Percentiles rank a stretch among this genome's conserved stretches.
Evolutionary conservation across 92 coral and sea anemone genomes (phyloP).

Genomic region (Plumapathes pennacea): DNA sequence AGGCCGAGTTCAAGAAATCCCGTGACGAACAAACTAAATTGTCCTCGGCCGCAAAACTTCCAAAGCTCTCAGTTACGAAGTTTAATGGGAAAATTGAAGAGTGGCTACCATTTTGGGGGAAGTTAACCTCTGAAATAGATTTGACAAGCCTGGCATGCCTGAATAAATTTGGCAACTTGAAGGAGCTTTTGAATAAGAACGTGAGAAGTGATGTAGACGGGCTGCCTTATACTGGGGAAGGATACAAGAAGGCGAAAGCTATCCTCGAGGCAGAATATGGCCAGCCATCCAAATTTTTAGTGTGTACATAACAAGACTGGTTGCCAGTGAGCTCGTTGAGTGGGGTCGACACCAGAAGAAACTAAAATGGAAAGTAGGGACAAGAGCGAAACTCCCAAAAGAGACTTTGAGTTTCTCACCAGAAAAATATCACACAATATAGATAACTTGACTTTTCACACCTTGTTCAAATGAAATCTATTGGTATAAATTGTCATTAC

Average conservation of each 20-base stretch:
- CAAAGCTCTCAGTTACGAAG: conserved; percentile 41
- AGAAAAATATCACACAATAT: too few relatives aligned
- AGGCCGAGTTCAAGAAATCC: neutral
- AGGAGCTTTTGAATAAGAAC: conserved; percentile 42
- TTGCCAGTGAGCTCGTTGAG: too few relatives aligned
- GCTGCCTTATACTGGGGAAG: conserved; percentile 58
- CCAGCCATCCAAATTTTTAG: too few relatives aligned
- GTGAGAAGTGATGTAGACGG: conserved; percentile 50
- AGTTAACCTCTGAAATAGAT: conserved; percentile 11
- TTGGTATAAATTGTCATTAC: too few relatives aligned
- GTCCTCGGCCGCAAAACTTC: conserved; percentile 30
- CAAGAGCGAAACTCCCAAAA: too few relatives aligned
- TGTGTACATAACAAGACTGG: too few relatives aligned
- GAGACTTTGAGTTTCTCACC: too few relatives aligned
- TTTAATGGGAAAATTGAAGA: conserved; percentile 46
- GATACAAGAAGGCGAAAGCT: conserved; percentile 43
- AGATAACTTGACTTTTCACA: too few relatives aligned
- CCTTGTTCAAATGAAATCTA: too few relatives aligned
- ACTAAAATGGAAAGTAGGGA: too few relatives aligned
- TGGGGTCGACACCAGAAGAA: too few relatives aligned
- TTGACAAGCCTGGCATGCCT: conserved; percentile 26
- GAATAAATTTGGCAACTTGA: conserved; percentile 51
- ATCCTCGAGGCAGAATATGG: conserved; percentile 60
- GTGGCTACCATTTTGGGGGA: conserved; percentile 49
- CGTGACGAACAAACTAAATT: neutral